phyloP scores from a whole-genome alignment of 2,797 vertebrate species.

The Catostomus latipinnis region DNA sequence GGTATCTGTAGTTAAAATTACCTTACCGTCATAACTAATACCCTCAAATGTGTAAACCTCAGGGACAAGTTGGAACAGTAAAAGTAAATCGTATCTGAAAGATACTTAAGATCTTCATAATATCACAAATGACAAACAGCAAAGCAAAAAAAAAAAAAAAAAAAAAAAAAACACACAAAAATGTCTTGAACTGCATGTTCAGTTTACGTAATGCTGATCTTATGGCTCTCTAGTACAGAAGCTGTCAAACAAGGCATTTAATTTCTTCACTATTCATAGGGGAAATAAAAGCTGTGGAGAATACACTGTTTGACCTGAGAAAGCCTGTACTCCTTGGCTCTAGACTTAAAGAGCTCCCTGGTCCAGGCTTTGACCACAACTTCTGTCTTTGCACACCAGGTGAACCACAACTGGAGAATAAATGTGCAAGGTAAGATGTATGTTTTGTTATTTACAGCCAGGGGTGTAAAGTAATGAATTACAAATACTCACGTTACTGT shows the following conservation, averaged over 20 bases:
- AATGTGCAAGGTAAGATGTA: constrained; percentile 74
- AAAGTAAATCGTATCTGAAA: neutral
- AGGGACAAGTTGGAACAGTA: neutral
- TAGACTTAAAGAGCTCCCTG: constrained; percentile 77
- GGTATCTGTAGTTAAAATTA: constrained; percentile 71
- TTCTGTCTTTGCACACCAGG: constrained; percentile 83
- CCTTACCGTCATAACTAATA: neutral
- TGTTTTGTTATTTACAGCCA: neutral
- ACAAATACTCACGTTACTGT: too few species aligned
- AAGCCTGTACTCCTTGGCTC: constrained; percentile 81
- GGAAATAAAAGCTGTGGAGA: constrained; percentile 82
- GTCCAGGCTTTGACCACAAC: constrained; percentile 92
- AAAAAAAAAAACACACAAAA: neutral
- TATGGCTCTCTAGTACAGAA: neutral
- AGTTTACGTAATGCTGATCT: neutral
- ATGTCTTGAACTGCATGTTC: neutral
- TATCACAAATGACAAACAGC: neutral
- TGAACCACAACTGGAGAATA: constrained; percentile 66
- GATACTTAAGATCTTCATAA: neutral
- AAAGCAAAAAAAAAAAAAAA: too few species aligned
- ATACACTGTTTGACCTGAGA: constrained; percentile 86
- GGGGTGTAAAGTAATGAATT: too few species aligned
- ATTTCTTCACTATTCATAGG: constrained; percentile 71
- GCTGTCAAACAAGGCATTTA: neutral
- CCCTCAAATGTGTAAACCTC: neutral